A percentile compares a stretch with the other conserved stretches of the same genome.
These are phyloP conservation scores for Eugnorisma glareosa DNA, from an alignment of 2,888 invertebrate species.

Conservation along the genomic window DNA sequence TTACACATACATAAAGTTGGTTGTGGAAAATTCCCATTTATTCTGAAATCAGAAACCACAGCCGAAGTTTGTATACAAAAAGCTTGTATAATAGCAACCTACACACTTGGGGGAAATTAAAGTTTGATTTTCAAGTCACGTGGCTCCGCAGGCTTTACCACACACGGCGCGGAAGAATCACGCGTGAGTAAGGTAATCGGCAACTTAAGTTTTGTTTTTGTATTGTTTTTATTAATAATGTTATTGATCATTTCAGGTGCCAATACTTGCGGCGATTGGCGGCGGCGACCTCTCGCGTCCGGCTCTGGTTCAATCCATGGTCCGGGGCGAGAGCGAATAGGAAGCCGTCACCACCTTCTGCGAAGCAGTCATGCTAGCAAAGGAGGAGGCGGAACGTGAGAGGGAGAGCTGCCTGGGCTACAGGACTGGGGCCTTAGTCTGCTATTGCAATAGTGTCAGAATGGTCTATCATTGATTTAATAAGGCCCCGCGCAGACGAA, in stretches of 20 bases:
- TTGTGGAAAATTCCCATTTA: neutral
- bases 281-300: too few species aligned
- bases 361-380: too few species aligned
- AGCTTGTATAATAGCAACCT: constrained; percentile 13
- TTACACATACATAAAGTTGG: neutral
- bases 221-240: neutral
- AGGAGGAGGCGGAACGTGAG: too few species aligned
- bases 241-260: neutral
- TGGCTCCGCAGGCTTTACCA: constrained; percentile 3
- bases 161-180: constrained; percentile 1
- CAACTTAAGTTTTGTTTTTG: neutral
- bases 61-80: constrained; percentile 4
- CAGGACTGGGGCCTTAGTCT: too few species aligned
- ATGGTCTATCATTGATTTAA: too few species aligned
- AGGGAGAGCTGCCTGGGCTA: too few species aligned
- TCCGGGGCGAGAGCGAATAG: too few species aligned
- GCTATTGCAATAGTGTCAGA: too few species aligned
- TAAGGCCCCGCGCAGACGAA: too few species aligned
- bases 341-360: too few species aligned
- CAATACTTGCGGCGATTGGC: too few species aligned
- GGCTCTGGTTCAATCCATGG: too few species aligned
- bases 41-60: constrained; percentile 12
- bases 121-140: constrained; percentile 25
- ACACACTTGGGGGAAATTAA: constrained; percentile 29
- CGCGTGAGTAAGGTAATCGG: neutral